Conservation (phyloP, 2,797 vertebrate genomes). For the Myotis vivesi region DNA sequence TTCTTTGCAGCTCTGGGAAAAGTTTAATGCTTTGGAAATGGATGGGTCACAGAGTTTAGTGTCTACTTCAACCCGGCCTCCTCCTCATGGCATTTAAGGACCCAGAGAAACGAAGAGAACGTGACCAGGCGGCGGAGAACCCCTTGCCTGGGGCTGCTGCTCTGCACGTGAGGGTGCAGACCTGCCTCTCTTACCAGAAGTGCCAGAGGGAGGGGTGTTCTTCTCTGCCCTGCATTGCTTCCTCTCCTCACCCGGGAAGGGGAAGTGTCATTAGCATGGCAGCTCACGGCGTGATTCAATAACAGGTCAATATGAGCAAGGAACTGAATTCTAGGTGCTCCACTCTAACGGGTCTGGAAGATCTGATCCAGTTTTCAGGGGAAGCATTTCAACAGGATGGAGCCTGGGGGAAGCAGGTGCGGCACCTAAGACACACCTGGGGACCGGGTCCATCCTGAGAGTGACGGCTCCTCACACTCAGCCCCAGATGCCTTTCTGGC, state of each 20-base stretch:
- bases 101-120: background rate
- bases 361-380: background rate
- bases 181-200: background rate
- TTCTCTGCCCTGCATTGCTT: background rate
- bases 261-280: background rate
- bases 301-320: background rate
- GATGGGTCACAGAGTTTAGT: background rate
- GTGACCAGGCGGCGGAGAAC: background rate
- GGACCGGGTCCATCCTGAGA: background rate
- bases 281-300: background rate
- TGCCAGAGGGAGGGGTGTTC: accelerated
- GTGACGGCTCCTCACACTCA: background rate
- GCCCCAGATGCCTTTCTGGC: background rate
- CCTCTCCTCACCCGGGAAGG: background rate
- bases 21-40: constrained; percentile 1
- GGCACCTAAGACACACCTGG: background rate
- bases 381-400: background rate
- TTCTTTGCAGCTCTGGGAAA: background rate
- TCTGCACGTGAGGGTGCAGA: accelerated
- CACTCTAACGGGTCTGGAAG: background rate
- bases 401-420: background rate
- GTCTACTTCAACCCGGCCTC: background rate
- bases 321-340: background rate
- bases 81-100: background rate
- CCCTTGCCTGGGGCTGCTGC: background rate